These are phyloP conservation scores for Athalia cordata DNA, from an alignment of 2,888 invertebrate genomes.

Conservation along the genomic window DNA sequence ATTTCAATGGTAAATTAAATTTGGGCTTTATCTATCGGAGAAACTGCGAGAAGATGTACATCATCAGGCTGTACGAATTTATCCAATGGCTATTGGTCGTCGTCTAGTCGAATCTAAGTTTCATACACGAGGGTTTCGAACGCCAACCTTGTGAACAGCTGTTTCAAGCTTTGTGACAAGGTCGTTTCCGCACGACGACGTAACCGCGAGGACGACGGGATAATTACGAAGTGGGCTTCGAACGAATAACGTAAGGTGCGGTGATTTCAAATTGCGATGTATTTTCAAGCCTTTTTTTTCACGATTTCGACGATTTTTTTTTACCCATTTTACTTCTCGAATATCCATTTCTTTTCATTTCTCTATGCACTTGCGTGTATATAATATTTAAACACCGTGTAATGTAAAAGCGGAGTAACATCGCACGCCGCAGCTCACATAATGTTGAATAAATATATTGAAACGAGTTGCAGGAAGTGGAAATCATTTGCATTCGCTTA, in stretches of 20 bases:
- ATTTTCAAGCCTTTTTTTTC: too few species aligned
- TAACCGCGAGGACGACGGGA: slow-evolving; percentile 43
- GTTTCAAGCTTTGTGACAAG: slow-evolving; percentile 67
- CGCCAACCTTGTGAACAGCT: slow-evolving; percentile 58
- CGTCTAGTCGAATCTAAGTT: too few species aligned
- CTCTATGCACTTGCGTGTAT: neutral
- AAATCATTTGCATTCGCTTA: slow-evolving; percentile 68
- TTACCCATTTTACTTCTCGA: too few species aligned
- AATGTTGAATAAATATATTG: slow-evolving; percentile 41
- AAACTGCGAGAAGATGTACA: too few species aligned
- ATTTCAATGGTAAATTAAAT: too few species aligned
- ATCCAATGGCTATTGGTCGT: too few species aligned
- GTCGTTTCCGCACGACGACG: slow-evolving; percentile 60
- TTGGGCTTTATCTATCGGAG: too few species aligned
- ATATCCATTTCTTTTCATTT: too few species aligned
- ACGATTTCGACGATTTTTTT: too few species aligned
- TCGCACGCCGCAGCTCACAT: slow-evolving; percentile 58
- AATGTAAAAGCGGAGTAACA: slow-evolving; percentile 1
- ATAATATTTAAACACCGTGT: slow-evolving; percentile 10
- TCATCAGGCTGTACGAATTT: too few species aligned
- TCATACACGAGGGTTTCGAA: too few species aligned
- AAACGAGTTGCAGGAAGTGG: slow-evolving; percentile 65
- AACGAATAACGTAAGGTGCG: neutral
- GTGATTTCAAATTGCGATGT: too few species aligned
- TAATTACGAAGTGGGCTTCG: slow-evolving; percentile 49